These are phyloP conservation scores for Echeneis naucrates DNA, from an alignment of 2,797 vertebrate species.

Conservation along the genomic window DNA sequence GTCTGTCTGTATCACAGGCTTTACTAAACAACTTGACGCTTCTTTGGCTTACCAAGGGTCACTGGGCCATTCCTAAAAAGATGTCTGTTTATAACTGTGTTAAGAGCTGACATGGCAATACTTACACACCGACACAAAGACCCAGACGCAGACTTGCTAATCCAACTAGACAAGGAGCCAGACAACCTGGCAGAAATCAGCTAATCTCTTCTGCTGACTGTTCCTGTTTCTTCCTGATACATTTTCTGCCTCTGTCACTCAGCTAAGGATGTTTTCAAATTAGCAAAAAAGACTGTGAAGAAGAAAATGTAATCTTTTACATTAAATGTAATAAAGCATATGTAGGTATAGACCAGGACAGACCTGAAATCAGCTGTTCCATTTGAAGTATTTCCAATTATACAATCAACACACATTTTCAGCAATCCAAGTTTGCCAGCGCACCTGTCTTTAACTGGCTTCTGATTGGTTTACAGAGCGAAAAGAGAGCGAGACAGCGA, in stretches of 20 bases:
- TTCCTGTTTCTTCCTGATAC: neutral
- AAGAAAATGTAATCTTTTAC: neutral
- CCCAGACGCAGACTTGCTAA: constrained; percentile 36
- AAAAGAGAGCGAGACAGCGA: neutral
- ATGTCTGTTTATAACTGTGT: constrained; percentile 27
- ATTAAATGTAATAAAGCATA: neutral
- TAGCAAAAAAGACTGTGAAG: neutral
- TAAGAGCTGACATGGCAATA: constrained; percentile 30
- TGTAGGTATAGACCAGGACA: too few species aligned
- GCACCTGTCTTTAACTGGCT: neutral
- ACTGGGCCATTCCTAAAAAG: constrained; percentile 50
- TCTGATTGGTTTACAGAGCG: neutral
- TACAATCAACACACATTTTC: neutral
- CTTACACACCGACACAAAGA: constrained; percentile 11
- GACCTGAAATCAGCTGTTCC: too few species aligned
- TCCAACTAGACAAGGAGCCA: constrained; percentile 39
- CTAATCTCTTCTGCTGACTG: constrained; percentile 38
- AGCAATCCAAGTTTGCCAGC: neutral
- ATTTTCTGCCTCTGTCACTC: neutral
- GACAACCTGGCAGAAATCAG: constrained; percentile 40
- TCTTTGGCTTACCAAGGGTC: constrained; percentile 36
- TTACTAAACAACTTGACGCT: constrained; percentile 19
- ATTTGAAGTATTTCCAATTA: neutral
- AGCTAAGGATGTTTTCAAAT: neutral
- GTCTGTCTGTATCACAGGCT: constrained; percentile 18